These are phyloP conservation scores for Diabrotica undecimpunctata DNA, from an alignment of 1,140 invertebrate genomes.

Conservation along the genomic window DNA sequence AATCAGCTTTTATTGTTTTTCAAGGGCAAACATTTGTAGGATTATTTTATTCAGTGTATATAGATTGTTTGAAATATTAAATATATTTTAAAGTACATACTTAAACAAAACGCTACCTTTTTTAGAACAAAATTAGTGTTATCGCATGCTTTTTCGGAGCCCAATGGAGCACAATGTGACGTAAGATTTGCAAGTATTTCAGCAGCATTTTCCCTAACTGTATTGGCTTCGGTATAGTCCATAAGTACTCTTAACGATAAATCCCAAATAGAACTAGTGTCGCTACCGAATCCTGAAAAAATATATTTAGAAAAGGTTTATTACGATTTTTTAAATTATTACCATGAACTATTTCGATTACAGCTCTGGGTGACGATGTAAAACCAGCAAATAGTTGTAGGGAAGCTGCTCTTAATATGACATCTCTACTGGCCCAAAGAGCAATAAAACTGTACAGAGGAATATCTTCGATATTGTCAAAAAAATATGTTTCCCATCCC, in stretches of 20 bases:
- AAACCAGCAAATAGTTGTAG: constrained; percentile 52
- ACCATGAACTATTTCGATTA: constrained; percentile 47
- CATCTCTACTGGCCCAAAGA: constrained; percentile 53
- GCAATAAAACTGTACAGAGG: constrained; percentile 48
- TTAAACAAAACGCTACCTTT: constrained; percentile 2
- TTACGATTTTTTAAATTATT: constrained; percentile 6
- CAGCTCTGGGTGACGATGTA: constrained; percentile 43
- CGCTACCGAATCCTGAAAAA: constrained; percentile 32
- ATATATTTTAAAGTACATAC: not conserved
- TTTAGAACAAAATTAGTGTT: constrained; percentile 5
- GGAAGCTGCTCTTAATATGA: constrained; percentile 51
- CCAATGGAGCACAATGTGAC: constrained; percentile 5
- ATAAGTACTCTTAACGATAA: constrained; percentile 39
- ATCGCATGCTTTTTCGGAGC: constrained; percentile 2
- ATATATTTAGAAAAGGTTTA: not conserved
- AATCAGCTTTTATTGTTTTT: too few relatives aligned
- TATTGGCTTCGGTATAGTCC: constrained; percentile 45
- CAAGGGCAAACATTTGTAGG: too few relatives aligned
- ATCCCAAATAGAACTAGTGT: constrained; percentile 35
- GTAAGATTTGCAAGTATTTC: constrained; percentile 45
- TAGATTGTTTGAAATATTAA: too few relatives aligned
- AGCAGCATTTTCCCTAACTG: constrained; percentile 48
- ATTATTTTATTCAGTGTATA: too few relatives aligned
- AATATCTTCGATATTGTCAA: constrained; percentile 47
- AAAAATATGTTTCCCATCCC: constrained; percentile 44